A percentile compares a stretch with the other conserved stretches of the same genome.
Evolutionary conservation across 2,888 invertebrate genomes (phyloP).

Genomic region (Boloria euphrosyne): DNA sequence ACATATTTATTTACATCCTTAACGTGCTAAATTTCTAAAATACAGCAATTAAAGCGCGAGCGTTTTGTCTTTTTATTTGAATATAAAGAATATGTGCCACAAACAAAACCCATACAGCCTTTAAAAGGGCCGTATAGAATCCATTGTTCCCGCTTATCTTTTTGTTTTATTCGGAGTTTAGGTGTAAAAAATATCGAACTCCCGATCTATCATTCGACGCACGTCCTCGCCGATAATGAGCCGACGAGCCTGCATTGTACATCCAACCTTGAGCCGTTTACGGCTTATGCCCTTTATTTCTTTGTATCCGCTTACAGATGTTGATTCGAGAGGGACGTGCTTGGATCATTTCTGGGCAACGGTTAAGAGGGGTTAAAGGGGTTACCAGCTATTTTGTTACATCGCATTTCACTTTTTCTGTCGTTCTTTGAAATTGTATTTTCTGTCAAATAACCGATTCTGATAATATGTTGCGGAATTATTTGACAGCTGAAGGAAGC

Average conservation of each 20-base stretch:
- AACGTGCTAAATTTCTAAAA: not conserved
- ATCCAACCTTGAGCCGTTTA: slow-evolving; percentile 40
- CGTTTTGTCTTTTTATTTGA: not conserved
- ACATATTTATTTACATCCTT: too few relatives aligned
- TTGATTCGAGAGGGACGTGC: slow-evolving; percentile 27
- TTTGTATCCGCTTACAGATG: slow-evolving; percentile 31
- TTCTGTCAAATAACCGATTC: not conserved
- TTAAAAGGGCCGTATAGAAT: slow-evolving; percentile 30
- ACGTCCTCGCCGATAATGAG: slow-evolving; percentile 50
- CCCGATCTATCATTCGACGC: slow-evolving; percentile 48
- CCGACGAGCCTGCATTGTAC: slow-evolving; percentile 37
- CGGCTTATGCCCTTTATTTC: slow-evolving; percentile 34
- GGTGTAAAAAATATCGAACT: slow-evolving; percentile 28
- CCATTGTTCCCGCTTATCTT: slow-evolving; percentile 33
- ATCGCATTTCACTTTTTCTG: slow-evolving; percentile 5
- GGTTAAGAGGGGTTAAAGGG: slow-evolving; percentile 10
- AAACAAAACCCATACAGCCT: slow-evolving; percentile 18
- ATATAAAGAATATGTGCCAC: slow-evolving; percentile 4
- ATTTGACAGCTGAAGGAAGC: too few relatives aligned
- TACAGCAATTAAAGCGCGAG: not conserved
- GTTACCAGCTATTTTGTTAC: not conserved
- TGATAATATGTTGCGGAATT: too few relatives aligned
- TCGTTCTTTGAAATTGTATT: not conserved
- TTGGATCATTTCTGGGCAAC: slow-evolving; percentile 14
- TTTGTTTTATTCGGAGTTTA: slow-evolving; percentile 25